Evolutionary conservation across 2,797 vertebrate genomes (phyloP), one percentile per base, ranked within the genome.

Genomic region (Oreochromis mossambicus): DNA sequence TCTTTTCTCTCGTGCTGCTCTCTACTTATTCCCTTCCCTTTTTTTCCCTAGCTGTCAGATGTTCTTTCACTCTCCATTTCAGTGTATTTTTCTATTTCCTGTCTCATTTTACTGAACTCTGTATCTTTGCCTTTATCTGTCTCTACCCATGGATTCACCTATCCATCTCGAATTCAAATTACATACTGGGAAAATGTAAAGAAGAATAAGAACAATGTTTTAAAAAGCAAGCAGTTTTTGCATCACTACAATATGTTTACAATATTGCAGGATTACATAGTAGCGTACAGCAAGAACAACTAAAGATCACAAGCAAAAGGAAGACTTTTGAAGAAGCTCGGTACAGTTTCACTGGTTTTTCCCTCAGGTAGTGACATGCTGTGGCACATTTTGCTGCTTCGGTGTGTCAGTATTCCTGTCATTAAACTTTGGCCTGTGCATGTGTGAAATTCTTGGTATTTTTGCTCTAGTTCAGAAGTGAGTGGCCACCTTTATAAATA

Each of bases 41-140:
- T 78, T 86, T 85, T 83, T 73, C 8, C 68, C 77, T 80, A 21
- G 54, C 84, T 85, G 88, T 94, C 89, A 91, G 77, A 81, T 83
- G 79, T 82, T 92, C 85, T 89, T 89, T 89, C 29, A 4, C 87
- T 91, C 81, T 78, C 78, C 77, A 73, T 87, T 89, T 90, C 88
- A 82, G 81, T 82, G 79, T 41, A 34, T 87, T 89, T 89, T 80
- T 89, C 84, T 80, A 79, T 87, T 88, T 86, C 83, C 85, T 52
- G 80, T 77, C 80, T 87, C 56, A 78, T 90, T 93, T 89, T 34
- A 81, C 78, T 90, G 55, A 50, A 76, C 50, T 46, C 83, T 77
- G 17, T 81, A 73, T 87, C 83, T 90, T 78, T 78, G 76, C 86
- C 81, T 36, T 36, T 54, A 12, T 36, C 8, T 3, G 32, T 87